Percentiles rank a stretch among this genome's conserved stretches.
Evolutionary conservation across 1,140 invertebrate species (phyloP).

Genomic region (Eurosta solidaginis): DNA sequence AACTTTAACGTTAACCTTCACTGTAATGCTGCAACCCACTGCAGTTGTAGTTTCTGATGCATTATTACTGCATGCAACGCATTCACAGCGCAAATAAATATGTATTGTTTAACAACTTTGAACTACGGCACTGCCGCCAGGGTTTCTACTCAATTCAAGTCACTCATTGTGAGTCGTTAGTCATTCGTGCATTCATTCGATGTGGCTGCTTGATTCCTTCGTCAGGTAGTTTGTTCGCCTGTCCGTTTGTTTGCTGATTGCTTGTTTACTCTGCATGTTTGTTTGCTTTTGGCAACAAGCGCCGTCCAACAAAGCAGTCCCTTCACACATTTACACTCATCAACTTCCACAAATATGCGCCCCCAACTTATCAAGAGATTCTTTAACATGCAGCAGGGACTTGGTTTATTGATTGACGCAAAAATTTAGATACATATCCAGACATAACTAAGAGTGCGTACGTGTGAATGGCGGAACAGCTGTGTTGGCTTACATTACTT

Average conservation of each 20-base stretch:
- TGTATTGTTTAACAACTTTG: background rate
- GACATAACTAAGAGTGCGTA: background rate
- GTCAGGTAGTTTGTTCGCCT: background rate
- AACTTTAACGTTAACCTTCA: no score
- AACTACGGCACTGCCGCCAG: background rate
- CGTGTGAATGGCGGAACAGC: constrained; percentile 9
- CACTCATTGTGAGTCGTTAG: background rate
- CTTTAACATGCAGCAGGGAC: background rate
- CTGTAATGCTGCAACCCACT: no score
- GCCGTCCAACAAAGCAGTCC: background rate
- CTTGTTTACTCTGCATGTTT: constrained; percentile 19
- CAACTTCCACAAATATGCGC: background rate
- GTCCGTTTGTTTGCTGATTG: constrained; percentile 23
- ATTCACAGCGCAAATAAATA: no score
- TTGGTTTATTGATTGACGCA: background rate
- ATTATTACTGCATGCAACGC: background rate
- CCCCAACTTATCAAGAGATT: background rate
- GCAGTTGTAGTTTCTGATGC: no score
- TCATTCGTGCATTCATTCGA: background rate
- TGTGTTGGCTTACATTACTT: no score
- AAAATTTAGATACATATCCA: background rate
- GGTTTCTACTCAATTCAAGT: background rate
- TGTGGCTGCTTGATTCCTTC: background rate
- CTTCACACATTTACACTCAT: background rate
- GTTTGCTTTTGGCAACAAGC: constrained; percentile 22